These are phyloP conservation scores for Clarias batrachus DNA, from an alignment of 2,113 vertebrate genomes.

Conservation along the genomic window DNA sequence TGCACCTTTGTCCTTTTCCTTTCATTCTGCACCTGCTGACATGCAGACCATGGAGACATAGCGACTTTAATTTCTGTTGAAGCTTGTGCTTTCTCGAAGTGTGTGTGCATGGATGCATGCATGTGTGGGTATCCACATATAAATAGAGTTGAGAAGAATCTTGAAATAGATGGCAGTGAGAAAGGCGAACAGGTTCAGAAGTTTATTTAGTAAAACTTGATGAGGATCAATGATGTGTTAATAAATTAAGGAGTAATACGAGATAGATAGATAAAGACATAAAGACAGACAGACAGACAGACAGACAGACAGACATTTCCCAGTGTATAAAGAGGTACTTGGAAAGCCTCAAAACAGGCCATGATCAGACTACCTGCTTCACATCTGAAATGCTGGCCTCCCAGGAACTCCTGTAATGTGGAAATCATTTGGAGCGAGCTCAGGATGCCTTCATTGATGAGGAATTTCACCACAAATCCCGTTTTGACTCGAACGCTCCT, in stretches of 20 bases:
- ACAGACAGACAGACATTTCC: not conserved
- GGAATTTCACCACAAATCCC: too few relatives aligned
- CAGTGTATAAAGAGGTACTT: too few relatives aligned
- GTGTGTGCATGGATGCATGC: slow-evolving; percentile 33
- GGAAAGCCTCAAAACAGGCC: too few relatives aligned
- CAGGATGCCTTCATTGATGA: too few relatives aligned
- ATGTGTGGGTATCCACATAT: slow-evolving; percentile 31
- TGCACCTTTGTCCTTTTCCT: slow-evolving; percentile 57
- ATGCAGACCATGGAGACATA: slow-evolving; percentile 57
- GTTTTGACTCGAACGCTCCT: too few relatives aligned
- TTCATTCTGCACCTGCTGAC: slow-evolving; percentile 64
- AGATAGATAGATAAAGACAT: not conserved
- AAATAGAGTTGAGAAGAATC: slow-evolving; percentile 15
- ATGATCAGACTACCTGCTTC: too few relatives aligned
- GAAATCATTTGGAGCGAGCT: too few relatives aligned
- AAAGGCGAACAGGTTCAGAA: not conserved
- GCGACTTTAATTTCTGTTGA: slow-evolving; percentile 52
- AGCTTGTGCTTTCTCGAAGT: not conserved
- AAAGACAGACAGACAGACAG: not conserved
- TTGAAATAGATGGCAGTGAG: not conserved
- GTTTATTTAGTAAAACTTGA: not conserved
- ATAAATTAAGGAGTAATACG: not conserved
- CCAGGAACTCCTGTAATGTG: too few relatives aligned
- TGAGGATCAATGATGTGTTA: not conserved
- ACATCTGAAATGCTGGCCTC: too few relatives aligned